Evolutionary conservation across 1,140 invertebrate species (phyloP), one percentile per base, ranked within the genome.

Genomic region (Trachymyrmex cornetzi): DNA sequence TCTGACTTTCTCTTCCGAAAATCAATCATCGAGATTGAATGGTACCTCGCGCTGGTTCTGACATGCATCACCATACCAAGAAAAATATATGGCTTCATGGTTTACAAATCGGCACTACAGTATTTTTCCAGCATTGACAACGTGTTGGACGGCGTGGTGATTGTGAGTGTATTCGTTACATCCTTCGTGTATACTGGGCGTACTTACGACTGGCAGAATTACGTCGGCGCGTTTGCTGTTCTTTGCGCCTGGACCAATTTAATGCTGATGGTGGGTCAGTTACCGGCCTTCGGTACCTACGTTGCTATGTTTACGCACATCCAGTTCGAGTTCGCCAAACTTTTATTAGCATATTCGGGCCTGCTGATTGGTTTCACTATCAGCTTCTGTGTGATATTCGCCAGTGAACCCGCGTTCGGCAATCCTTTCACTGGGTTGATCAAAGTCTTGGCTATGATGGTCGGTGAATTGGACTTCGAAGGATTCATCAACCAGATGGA

Each of bases 221-320:
- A 97, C 86, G 94, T 97, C 0, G 96, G 96, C 6, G 97, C 96
- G 2, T 96, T 96, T 74, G 96, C 96, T 14, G 96, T 97, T 5
- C 92, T 97, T 0, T 96, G 96, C 27, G 96, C 96, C 38, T 97
- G 96, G 96, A 96, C 96, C 0, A 96, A 97, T 88, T 91, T 97
- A 27, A 96, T 97, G 96, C 91, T 97, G 9, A 96, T 97, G 95
- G 96, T 97, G 88, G 97, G 97, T 4, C 96, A 97, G 80, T 90
- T 97, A 12, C 97, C 97, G 16, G 95, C 96, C 87, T 97, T 97
- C 89, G 97, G 96, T 12, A 96, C 96, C 34, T 97, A 97, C 85
- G 96, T 97, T 0, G 96, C 96, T 0, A 97, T 97, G 96, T 97
- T 96, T 84, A 96, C 96, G n/a, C 96, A 96, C 77, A 96, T 97